These are phyloP conservation scores for Trachelus stipa DNA, from an alignment of 2,888 invertebrate genomes.

Conservation along the genomic window DNA sequence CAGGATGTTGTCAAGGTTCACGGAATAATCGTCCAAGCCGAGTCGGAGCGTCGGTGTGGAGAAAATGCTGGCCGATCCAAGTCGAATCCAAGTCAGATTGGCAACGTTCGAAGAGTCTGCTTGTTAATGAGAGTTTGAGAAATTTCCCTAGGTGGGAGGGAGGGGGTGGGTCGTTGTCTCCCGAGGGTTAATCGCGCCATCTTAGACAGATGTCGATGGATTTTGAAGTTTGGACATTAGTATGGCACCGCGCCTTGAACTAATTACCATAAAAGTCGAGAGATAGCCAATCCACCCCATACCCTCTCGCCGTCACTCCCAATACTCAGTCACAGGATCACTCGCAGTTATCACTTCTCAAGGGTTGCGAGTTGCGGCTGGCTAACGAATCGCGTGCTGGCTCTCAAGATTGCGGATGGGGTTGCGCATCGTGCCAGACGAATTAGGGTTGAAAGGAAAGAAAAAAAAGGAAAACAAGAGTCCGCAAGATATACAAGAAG, in stretches of 20 bases:
- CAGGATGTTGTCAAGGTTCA: conserved; percentile 43
- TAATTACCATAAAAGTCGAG: neutral
- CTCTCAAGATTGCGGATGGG: conserved; percentile 24
- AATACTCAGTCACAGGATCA: neutral
- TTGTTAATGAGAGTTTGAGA: conserved; percentile 47
- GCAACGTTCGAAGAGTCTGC: neutral
- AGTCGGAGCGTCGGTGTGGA: neutral
- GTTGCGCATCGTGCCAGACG: conserved; percentile 29
- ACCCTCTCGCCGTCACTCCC: neutral
- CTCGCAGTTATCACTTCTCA: neutral
- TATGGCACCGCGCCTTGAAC: neutral
- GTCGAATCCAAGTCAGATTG: neutral
- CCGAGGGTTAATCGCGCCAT: conserved; percentile 39
- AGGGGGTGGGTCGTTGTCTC: conserved; percentile 9
- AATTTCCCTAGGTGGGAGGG: conserved; percentile 21
- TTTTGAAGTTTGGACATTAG: conserved; percentile 34
- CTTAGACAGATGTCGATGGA: conserved; percentile 48
- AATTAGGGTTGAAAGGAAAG: conserved; percentile 4
- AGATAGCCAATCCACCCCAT: neutral
- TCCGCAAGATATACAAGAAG: conserved; percentile 1
- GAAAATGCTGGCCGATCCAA: neutral
- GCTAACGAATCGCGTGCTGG: neutral
- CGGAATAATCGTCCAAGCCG: neutral
- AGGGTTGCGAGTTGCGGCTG: neutral
- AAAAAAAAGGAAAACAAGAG: neutral